Percentiles rank a stretch among this genome's conserved stretches.
Conservation (phyloP, 2,888 invertebrate genomes). For the Drosophila anceps region DNA sequence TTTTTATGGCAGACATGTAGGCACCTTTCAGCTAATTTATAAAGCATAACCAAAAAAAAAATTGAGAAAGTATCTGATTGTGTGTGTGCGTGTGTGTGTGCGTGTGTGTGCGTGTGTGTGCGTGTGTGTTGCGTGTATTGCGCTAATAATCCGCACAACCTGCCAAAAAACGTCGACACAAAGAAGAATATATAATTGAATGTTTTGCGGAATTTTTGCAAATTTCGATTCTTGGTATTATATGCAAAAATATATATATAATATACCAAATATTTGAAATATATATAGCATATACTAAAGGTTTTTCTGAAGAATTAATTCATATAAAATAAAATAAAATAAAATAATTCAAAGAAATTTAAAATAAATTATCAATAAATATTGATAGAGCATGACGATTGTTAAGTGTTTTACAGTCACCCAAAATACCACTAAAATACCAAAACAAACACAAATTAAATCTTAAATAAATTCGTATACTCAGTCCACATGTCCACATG, state of each 20-base stretch:
- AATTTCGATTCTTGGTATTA: constrained; percentile 31
- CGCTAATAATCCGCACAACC: constrained; percentile 21
- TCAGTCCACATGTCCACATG: neutral
- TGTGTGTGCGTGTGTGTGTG: too few species aligned
- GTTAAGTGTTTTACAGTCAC: neutral
- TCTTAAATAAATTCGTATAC: neutral
- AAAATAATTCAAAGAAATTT: too few species aligned
- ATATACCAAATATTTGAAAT: too few species aligned
- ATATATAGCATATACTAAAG: too few species aligned
- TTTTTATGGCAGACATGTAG: constrained; percentile 82
- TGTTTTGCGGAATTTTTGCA: constrained; percentile 23
- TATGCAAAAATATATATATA: neutral
- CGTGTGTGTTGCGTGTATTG: constrained; percentile 20
- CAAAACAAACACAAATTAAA: neutral
- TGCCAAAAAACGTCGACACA: constrained; percentile 22
- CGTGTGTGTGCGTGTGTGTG: neutral
- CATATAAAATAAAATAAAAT: too few species aligned
- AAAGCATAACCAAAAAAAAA: constrained; percentile 24
- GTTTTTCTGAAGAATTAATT: too few species aligned
- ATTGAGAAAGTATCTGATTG: constrained; percentile 41
- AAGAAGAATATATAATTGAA: constrained; percentile 43
- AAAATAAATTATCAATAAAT: neutral
- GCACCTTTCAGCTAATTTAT: constrained; percentile 77
- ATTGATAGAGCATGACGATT: too few species aligned
- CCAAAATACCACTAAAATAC: neutral